phyloP scores from a whole-genome alignment of 2,888 invertebrate genomes.

The Metopia argyrocephala region DNA sequence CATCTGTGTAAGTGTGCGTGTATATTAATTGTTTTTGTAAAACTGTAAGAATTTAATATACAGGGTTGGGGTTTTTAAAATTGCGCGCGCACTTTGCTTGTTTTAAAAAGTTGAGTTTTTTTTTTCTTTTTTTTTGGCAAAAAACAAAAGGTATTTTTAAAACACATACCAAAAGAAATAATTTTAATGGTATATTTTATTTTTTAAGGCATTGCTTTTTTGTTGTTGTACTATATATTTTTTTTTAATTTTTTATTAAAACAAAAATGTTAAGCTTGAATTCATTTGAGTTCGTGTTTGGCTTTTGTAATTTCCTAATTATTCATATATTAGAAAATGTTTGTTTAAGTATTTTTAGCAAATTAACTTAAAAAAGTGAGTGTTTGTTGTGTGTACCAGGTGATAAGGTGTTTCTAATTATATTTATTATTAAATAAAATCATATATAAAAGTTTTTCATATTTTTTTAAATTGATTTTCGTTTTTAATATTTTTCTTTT shows the following conservation, averaged over 20 bases:
- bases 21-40: background rate
- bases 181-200: conserved; percentile 51
- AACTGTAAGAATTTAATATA: conserved; percentile 5
- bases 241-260: conserved; percentile 11
- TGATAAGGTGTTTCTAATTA: background rate
- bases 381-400: background rate
- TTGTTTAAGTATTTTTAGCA: background rate
- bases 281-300: conserved; percentile 32
- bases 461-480: background rate
- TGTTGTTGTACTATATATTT: conserved; percentile 22
- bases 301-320: conserved; percentile 40
- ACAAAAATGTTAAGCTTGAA: conserved; percentile 50
- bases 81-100: conserved; percentile 61
- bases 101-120: conserved; percentile 31
- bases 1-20: background rate
- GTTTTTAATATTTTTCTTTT: conserved; percentile 38
- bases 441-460: background rate
- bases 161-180: conserved; percentile 42
- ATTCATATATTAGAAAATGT: background rate
- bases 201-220: conserved; percentile 51
- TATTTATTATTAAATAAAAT: background rate
- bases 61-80: conserved; percentile 25
- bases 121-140: no score
- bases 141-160: conserved; percentile 49
- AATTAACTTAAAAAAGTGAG: background rate